Percentiles rank a stretch among this genome's conserved stretches.
phyloP scores from a whole-genome alignment of 2,113 vertebrate genomes.

The Sturnus vulgaris region DNA sequence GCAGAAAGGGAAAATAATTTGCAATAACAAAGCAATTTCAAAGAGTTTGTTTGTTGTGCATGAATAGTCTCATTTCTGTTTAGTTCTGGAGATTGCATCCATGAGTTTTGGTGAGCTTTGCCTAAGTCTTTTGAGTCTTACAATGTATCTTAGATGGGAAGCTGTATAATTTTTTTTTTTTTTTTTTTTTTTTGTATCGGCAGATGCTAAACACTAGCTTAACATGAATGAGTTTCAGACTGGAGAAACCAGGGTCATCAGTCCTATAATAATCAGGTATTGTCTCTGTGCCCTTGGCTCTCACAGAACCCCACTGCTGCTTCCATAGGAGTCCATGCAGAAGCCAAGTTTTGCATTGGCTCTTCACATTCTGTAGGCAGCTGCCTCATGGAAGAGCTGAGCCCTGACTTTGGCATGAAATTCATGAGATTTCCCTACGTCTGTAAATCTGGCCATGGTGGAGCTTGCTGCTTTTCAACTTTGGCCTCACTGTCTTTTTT shows the following conservation, averaged over 20 bases:
- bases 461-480: not conserved
- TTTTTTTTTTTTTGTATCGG: not conserved
- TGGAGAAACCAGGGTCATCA: not conserved
- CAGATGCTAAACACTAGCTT: not conserved
- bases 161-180: not conserved
- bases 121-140: not conserved
- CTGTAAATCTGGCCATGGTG: not conserved
- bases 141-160: not conserved
- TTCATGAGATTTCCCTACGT: not conserved
- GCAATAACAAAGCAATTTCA: not conserved
- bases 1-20: not conserved
- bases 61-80: not conserved
- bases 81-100: not conserved
- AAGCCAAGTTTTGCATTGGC: not conserved
- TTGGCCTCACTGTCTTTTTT: not conserved
- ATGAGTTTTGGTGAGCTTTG: not conserved
- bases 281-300: not conserved
- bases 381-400: not conserved
- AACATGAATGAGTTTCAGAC: not conserved
- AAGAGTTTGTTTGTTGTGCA: not conserved
- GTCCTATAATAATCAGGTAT: not conserved
- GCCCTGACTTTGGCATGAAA: not conserved
- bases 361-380: not conserved
- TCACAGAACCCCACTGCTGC: accelerated
- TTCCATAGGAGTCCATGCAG: not conserved